Percentiles rank a stretch among this genome's conserved stretches.
phyloP scores from a whole-genome alignment of 2,797 vertebrate genomes.

The Pygocentrus nattereri region DNA sequence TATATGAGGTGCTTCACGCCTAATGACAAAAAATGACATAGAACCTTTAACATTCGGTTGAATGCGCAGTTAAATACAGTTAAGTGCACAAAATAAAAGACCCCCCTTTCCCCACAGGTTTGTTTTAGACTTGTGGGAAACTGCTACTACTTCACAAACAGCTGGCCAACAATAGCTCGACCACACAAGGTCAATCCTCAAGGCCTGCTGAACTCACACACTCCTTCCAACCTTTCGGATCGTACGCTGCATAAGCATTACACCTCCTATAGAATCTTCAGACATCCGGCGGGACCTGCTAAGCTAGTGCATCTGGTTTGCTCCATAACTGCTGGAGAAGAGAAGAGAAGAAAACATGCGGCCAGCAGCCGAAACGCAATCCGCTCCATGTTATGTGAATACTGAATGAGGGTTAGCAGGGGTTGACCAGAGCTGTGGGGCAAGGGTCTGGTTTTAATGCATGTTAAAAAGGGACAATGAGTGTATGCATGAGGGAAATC shows the following conservation, averaged over 20 bases:
- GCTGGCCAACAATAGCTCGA: neutral
- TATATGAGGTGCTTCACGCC: too few relatives aligned
- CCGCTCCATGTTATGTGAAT: neutral
- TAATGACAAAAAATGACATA: too few relatives aligned
- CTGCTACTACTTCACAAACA: slow-evolving; percentile 38
- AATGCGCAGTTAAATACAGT: too few relatives aligned
- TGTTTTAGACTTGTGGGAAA: too few relatives aligned
- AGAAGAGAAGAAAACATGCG: too few relatives aligned
- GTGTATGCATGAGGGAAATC: neutral
- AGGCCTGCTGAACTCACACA: neutral
- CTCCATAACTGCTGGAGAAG: neutral
- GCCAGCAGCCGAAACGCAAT: neutral
- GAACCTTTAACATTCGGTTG: too few relatives aligned
- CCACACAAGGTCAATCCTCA: slow-evolving; percentile 7
- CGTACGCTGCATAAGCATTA: neutral
- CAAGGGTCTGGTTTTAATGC: slow-evolving; percentile 6
- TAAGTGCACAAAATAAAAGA: too few relatives aligned
- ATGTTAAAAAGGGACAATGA: neutral
- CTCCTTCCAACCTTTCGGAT: neutral
- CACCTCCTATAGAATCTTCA: neutral
- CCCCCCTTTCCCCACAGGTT: too few relatives aligned
- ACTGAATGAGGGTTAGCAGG: neutral
- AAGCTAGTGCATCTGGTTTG: slow-evolving; percentile 45
- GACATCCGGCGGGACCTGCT: slow-evolving; percentile 11
- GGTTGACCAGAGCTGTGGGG: neutral